Conservation (phyloP, 2,888 invertebrate species). For the Patella pellucida region DNA sequence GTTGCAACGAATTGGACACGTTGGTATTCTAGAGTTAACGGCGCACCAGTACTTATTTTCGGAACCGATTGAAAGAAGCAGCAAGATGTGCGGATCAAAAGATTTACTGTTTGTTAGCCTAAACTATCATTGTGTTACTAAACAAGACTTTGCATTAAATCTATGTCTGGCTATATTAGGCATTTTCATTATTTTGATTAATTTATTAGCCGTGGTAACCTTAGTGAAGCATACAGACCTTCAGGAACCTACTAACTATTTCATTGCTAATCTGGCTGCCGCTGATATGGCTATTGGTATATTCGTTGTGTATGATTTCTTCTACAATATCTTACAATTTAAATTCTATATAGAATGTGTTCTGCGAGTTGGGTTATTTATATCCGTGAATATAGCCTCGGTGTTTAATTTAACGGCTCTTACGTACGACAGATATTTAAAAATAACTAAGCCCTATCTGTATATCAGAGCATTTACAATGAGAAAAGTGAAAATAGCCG, state of each 20-base stretch:
- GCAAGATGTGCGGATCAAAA: not conserved
- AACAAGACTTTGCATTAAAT: constrained; percentile 27
- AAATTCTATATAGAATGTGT: constrained; percentile 34
- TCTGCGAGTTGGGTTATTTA: constrained; percentile 30
- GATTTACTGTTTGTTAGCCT: constrained; percentile 21
- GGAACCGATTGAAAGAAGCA: not conserved
- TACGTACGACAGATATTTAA: constrained; percentile 32
- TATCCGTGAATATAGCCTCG: constrained; percentile 27
- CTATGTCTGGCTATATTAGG: constrained; percentile 14
- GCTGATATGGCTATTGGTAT: constrained; percentile 30
- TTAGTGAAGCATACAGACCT: constrained; percentile 14
- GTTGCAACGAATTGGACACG: no score
- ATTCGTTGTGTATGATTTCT: constrained; percentile 31
- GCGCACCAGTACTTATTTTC: no score
- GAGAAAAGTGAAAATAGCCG: constrained; percentile 11
- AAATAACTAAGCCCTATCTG: constrained; percentile 28
- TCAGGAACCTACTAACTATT: constrained; percentile 25
- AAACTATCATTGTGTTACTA: constrained; percentile 26
- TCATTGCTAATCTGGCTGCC: constrained; percentile 30
- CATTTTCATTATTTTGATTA: constrained; percentile 24
- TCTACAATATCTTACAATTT: constrained; percentile 35
- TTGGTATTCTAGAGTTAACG: no score
- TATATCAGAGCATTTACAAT: constrained; percentile 26
- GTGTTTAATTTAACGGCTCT: constrained; percentile 24
- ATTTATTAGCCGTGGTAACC: constrained; percentile 21